Conservation (phyloP, 2,888 invertebrate genomes). For the Aricia artaxerxes region DNA sequence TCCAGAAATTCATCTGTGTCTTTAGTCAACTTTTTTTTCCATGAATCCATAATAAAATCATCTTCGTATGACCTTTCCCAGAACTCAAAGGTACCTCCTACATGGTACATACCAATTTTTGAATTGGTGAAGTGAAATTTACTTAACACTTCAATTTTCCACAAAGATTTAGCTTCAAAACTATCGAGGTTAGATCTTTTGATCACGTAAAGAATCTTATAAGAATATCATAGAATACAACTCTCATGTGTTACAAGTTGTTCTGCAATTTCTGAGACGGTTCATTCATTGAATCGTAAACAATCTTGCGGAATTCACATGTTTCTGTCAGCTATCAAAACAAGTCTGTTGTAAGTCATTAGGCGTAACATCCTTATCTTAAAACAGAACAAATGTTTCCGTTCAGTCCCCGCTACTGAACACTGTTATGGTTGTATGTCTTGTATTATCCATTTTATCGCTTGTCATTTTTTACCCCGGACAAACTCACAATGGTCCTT, state of each 20-base stretch:
- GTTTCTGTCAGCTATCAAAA: constrained; percentile 55
- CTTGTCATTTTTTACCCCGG: not conserved
- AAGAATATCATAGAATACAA: too few relatives aligned
- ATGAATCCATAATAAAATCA: too few relatives aligned
- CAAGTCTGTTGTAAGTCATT: constrained; percentile 51
- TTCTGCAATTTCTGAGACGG: not conserved
- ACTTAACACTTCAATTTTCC: too few relatives aligned
- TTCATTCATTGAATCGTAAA: not conserved
- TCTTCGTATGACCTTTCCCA: too few relatives aligned
- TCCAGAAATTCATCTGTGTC: too few relatives aligned
- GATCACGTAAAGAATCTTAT: too few relatives aligned
- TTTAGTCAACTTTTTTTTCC: too few relatives aligned
- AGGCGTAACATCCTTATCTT: constrained; percentile 45
- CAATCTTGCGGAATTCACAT: constrained; percentile 14
- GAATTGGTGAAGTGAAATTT: too few relatives aligned
- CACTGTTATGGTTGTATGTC: constrained; percentile 37
- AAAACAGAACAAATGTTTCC: constrained; percentile 44
- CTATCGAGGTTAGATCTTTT: too few relatives aligned
- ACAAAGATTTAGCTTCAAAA: too few relatives aligned
- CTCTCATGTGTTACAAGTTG: not conserved
- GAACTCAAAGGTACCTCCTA: too few relatives aligned
- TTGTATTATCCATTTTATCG: constrained; percentile 18
- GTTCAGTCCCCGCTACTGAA: constrained; percentile 36
- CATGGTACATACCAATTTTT: too few relatives aligned
- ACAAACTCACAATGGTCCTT: not conserved